Base-by-base conservation (phyloP, 2,888 invertebrate species). In the Leptinotarsa haldemani region DNA sequence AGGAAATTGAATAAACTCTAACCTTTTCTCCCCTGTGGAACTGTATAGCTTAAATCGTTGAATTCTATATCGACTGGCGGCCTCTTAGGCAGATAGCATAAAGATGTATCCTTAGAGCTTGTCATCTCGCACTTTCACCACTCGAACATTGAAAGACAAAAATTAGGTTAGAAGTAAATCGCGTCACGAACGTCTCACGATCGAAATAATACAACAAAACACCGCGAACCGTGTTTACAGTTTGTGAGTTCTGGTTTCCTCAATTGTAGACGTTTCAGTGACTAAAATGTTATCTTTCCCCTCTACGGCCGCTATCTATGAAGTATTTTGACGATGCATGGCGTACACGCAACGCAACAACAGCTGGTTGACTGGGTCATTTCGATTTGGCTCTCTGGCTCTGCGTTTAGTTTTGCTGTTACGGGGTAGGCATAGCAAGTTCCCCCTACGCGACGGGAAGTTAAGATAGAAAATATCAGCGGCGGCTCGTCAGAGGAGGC, bases 51-150 rank as follows among this genome's bases (percentile, higher is more conserved):
- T 61, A 97, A 88, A 85, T 96, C 95, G 79, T 92, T 91, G 87
- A 97, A 97, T 84, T 94, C 94, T 75, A 97, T 91, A 86, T 95
- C 93, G 69, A 97, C 91, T 0, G 94, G 92, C 3, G 93, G 91
- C 84, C 93, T 90, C 84, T 90, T 90, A 0, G 92, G 91, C 63
- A 93, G 85, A 82, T 93, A 91, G 0, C 91, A 90, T 47, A 93
- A 83, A 40, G 80, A 71, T 13, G 52, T 73, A 53, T 73, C 65
- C 52, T 67, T 71, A 30, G 71, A 67, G 18, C 22, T 63, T 20
- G 25, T 50, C 71, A 73, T 76, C 30, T 73, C 30, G 65, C 71
- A 74, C 74, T 69, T 65, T 63, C 71, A 69, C 69, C 56, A 40
- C 56, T 48, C 47, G 20, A 71, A 71, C 16, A 69, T 52, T 46